Conservation (phyloP, 2,113 vertebrate species). For the Machaerirhynchus nigripectus region DNA sequence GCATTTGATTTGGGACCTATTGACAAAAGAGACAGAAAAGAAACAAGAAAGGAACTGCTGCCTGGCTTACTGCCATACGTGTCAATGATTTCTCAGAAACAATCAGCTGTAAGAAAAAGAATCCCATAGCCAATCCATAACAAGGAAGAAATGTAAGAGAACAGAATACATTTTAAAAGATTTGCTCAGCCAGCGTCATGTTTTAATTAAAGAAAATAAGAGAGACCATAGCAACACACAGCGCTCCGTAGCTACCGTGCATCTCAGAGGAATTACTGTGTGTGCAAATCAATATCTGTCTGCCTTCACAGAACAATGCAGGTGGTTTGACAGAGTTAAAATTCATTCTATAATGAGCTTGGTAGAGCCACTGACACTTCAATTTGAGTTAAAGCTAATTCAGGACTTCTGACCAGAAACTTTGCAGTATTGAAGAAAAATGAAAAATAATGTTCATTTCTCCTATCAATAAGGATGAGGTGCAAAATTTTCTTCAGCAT, state of each 20-base stretch:
- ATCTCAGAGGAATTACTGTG: not conserved
- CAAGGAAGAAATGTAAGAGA: not conserved
- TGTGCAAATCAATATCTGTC: not conserved
- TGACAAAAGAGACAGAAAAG: not conserved
- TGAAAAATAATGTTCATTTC: not conserved
- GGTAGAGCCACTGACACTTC: not conserved
- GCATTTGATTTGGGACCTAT: not conserved
- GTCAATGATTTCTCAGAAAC: not conserved
- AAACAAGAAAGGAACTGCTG: not conserved
- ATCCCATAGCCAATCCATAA: not conserved
- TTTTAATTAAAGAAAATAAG: conserved; percentile 27
- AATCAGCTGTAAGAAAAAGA: not conserved
- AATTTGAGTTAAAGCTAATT: not conserved
- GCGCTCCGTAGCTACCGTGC: not conserved
- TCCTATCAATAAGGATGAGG: not conserved
- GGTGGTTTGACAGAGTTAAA: not conserved
- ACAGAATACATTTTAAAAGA: not conserved
- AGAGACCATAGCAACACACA: not conserved
- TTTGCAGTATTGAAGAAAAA: not conserved
- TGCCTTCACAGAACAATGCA: not conserved
- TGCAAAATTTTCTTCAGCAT: not conserved
- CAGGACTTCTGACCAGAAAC: not conserved
- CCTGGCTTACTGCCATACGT: not conserved
- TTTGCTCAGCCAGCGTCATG: rapidly evolving
- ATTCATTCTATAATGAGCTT: not conserved